Evolutionary conservation across 2,888 invertebrate species (phyloP), one percentile per base, ranked within the genome.

Genomic region (Campoplex nolae): DNA sequence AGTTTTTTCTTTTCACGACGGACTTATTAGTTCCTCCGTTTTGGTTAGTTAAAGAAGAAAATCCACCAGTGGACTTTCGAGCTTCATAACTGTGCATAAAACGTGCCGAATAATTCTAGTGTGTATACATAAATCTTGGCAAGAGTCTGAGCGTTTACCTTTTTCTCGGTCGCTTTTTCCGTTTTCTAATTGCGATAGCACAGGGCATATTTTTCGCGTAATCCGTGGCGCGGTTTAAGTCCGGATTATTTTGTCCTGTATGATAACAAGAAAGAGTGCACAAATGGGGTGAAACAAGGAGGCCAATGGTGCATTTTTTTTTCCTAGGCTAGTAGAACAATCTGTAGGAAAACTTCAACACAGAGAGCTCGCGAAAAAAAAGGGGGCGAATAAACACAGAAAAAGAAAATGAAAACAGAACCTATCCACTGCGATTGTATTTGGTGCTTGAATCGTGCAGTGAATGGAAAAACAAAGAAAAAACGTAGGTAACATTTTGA

Each of bases 131-230:
- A 78, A 77, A 87, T 70, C 78, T 58, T 42, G 28, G 51, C 18
- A 71, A 48, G 62, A 28, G n/a, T 18, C 38, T 11, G 38, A 28
- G 48, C 23, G 76, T 71, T 51, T 56, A 77, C 65, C 38, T 38
- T 62, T 78, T 78, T 65, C 68, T 76, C 32, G 76, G 71, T 79
- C 76, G 87, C 79, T 85, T 82, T 83, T 71, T 9, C 76, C 28
- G 71, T 78, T 85, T 83, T 85, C 80, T 88, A 88, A 88, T 88
- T 88, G 88, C 81, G 88, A 86, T 86, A 88, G 83, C 84, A 32
- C 45, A 83, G 68, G 84, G 86, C 83, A 88, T 84, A 88, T 88
- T 88, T 88, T 88, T 86, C 82, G 80, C 80, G 88, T 88, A 88
- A 88, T 87, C 88, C 88, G 77, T 83, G 78, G 83, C 75, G 86